Evolutionary conservation across 2,797 vertebrate genomes (phyloP).

Genomic region (Prunella strophiata): DNA sequence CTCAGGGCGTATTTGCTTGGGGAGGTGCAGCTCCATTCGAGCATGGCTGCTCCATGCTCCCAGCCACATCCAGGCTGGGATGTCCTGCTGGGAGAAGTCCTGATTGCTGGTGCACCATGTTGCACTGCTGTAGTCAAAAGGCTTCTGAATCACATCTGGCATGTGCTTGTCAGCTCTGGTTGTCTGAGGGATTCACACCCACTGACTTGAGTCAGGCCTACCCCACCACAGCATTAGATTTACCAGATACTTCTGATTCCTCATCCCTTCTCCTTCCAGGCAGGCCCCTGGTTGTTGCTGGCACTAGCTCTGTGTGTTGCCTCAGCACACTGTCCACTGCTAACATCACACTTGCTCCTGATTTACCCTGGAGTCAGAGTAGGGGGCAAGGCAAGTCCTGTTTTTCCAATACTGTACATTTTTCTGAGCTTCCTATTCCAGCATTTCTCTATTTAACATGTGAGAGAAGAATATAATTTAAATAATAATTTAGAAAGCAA

Average conservation of each 20-base stretch:
- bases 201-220: not conserved
- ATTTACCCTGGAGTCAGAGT: not conserved
- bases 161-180: accelerated
- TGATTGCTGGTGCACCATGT: accelerated
- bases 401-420: not conserved
- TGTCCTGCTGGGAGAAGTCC: not conserved
- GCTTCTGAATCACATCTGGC: not conserved
- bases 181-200: not conserved
- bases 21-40: not conserved
- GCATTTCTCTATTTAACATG: not conserved
- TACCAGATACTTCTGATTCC: not conserved
- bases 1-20: accelerated
- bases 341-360: accelerated
- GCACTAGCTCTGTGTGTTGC: not conserved
- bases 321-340: not conserved
- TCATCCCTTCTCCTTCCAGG: not conserved
- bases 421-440: not conserved
- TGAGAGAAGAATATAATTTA: not conserved
- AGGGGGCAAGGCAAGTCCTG: not conserved
- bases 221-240: not conserved
- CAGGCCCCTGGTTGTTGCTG: not conserved
- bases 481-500: not conserved
- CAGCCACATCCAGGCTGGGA: not conserved
- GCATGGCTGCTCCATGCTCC: not conserved
- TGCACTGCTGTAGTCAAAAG: not conserved